These are phyloP conservation scores for Ennomos fuscantarius DNA, from an alignment of 2,888 invertebrate genomes.

Conservation along the genomic window DNA sequence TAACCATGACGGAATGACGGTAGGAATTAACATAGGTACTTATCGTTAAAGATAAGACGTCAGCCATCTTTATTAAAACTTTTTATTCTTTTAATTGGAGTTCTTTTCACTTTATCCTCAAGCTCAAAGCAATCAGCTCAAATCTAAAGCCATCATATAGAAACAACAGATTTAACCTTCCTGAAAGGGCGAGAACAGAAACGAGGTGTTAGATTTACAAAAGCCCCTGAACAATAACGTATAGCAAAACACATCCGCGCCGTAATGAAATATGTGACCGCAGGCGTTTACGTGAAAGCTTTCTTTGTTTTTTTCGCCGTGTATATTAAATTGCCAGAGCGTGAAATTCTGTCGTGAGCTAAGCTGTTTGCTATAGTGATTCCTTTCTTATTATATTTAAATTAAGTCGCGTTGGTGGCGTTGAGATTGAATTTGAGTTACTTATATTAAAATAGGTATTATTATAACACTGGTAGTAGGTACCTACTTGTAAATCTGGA, in stretches of 20 bases:
- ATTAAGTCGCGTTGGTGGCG: not conserved
- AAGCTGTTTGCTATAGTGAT: conserved; percentile 25
- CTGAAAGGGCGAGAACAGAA: conserved; percentile 36
- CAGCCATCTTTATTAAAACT: too few relatives aligned
- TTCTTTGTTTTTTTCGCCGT: conserved; percentile 40
- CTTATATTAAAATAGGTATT: too few relatives aligned
- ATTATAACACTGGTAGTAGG: too few relatives aligned
- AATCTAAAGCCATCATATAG: not conserved
- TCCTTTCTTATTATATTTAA: conserved; percentile 20
- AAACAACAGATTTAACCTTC: not conserved
- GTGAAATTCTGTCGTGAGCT: conserved; percentile 30
- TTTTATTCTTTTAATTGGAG: not conserved
- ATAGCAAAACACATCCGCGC: conserved; percentile 51
- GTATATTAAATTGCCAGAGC: conserved; percentile 38
- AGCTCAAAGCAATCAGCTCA: not conserved
- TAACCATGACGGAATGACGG: conserved; percentile 1
- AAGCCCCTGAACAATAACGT: conserved; percentile 55
- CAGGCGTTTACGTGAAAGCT: conserved; percentile 51
- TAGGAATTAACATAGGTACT: too few relatives aligned
- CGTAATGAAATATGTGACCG: conserved; percentile 60
- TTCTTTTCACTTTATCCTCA: not conserved
- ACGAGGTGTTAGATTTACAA: conserved; percentile 51
- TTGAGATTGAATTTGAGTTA: conserved; percentile 14
- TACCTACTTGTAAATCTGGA: too few relatives aligned
- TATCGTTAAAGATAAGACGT: too few relatives aligned